Evolutionary conservation across 2,797 vertebrate genomes (phyloP), one percentile per base, ranked within the genome.

Genomic region (Periophthalmus magnuspinnatus): DNA sequence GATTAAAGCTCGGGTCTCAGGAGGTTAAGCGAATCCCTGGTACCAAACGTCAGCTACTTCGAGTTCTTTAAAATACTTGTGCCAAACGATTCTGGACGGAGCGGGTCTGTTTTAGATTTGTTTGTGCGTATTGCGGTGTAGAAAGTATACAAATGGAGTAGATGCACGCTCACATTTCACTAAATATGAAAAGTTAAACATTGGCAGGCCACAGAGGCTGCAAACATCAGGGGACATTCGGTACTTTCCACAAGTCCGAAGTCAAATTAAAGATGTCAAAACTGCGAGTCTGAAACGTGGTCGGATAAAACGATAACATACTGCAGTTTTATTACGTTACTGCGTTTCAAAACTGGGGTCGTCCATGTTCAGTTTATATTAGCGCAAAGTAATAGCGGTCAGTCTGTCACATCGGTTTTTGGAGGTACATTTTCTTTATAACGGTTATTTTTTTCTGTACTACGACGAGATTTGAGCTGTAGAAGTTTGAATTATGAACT

Each of bases 21-120:
- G n/a, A n/a, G n/a, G n/a, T n/a, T n/a, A n/a, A n/a, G n/a, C n/a
- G n/a, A n/a, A n/a, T n/a, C n/a, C n/a, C n/a, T 13, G 41, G 41
- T n/a, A n/a, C 57, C 32, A 41, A 41, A 61, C 17, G 38, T 22
- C 21, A 14, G 47, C 36, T n/a, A 21, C 34, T 47, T 28, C 16
- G 22, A 28, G 65, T 78, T 81, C 77, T 77, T n/a, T 75, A 79
- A 70, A 74, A 75, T 56, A 71, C 71, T n/a, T 45, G 45, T 48
- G 72, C 70, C 63, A 5, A n/a, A 70, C 68, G 62, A 70, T 65
- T 80, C 45, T 8, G 2, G 59, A 79, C 81, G 76, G 70, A 2
- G 60, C 34, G 61, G 54, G 83, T 50, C 73, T 85, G 84, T 60
- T 81, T 81, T 67, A 67, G 81, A 88, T 87, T 85, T 84, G 68